phyloP scores from a whole-genome alignment of 2,797 vertebrate genomes.

The Meda fulgida region DNA sequence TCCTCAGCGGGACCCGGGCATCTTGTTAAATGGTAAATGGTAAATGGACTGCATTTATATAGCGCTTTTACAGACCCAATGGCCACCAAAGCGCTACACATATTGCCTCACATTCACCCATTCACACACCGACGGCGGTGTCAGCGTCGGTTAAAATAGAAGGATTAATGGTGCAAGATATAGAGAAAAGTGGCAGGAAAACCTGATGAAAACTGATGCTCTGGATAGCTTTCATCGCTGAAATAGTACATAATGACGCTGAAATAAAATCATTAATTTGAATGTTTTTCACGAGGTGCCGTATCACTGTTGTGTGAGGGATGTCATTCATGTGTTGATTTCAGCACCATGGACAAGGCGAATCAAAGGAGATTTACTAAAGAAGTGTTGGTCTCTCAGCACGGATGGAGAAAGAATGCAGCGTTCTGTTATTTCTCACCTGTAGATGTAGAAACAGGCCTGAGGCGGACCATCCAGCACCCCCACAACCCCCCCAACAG shows the following conservation, averaged over 20 bases:
- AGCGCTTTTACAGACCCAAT: no score
- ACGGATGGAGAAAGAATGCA: constrained; percentile 5
- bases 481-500: background rate
- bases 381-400: constrained; percentile 12
- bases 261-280: background rate
- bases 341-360: constrained; percentile 23
- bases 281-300: background rate
- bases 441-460: background rate
- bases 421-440: background rate
- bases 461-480: background rate
- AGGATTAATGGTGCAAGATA: background rate
- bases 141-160: no score
- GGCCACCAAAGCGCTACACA: no score
- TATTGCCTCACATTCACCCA: no score
- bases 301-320: background rate
- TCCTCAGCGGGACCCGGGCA: constrained; percentile 1
- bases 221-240: background rate
- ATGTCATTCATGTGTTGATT: background rate
- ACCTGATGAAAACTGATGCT: background rate
- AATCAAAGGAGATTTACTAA: background rate
- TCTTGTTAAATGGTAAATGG: no score
- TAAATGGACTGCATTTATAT: no score
- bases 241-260: background rate
- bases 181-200: background rate
- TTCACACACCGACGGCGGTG: no score